phyloP scores from a whole-genome alignment of 2,888 invertebrate genomes.

The Troglohyphantes excavatus region DNA sequence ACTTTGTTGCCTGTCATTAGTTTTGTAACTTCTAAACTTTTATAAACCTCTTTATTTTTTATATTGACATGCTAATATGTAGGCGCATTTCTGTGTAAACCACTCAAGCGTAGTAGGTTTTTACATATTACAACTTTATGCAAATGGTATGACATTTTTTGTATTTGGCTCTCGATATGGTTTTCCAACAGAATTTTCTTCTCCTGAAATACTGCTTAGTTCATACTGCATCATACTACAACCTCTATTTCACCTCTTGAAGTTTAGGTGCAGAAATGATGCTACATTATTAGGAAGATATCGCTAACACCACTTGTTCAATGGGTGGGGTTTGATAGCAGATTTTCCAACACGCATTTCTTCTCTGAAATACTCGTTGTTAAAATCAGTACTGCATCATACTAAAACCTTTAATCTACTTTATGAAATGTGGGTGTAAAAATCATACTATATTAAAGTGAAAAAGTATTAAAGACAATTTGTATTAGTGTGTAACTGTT shows the following conservation, averaged over 20 bases:
- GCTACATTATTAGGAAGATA: constrained; percentile 26
- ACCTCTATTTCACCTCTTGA: neutral
- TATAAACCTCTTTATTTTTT: too few relatives aligned
- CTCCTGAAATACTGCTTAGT: too few relatives aligned
- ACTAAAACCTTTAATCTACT: neutral
- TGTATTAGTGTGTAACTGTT: neutral
- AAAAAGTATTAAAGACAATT: neutral
- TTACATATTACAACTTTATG: too few relatives aligned
- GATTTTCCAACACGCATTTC: constrained; percentile 33
- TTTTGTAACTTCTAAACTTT: too few relatives aligned
- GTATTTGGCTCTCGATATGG: too few relatives aligned
- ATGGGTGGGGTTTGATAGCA: constrained; percentile 73
- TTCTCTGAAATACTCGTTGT: neutral
- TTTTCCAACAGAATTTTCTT: too few relatives aligned
- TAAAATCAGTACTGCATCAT: neutral
- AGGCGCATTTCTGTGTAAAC: too few relatives aligned
- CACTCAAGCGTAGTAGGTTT: too few relatives aligned
- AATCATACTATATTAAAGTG: neutral
- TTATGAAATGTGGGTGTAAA: neutral
- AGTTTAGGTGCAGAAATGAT: constrained; percentile 27
- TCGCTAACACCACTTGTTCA: constrained; percentile 59
- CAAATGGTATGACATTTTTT: too few relatives aligned
- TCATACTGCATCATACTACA: constrained; percentile 20
- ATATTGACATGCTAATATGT: too few relatives aligned
- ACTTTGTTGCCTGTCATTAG: too few relatives aligned